Evolutionary conservation across 2,797 vertebrate genomes (phyloP), one percentile per base, ranked within the genome.

Genomic region (Megalops cyprinoides): DNA sequence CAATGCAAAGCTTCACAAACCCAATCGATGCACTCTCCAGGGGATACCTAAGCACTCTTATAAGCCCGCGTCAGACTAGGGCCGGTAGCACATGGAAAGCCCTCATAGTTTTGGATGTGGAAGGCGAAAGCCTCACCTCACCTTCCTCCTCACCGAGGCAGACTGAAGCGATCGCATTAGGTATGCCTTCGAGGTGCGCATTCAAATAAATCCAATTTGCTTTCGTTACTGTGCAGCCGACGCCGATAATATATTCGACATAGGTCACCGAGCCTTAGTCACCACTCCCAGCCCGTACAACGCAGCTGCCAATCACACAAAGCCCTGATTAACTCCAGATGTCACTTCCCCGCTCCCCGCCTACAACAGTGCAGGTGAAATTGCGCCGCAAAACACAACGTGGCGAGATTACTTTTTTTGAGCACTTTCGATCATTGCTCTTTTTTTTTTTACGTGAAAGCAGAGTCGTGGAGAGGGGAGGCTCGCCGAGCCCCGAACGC

Each of bases 241-340:
- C 6, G n/a, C 73, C 12, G 53, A 28, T 77, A 31, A 78, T 60
- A 39, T 78, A 78, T 78, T 60, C 42, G 25, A 25, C 55, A 62
- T 25, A 65, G 60, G 60, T 34, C 60, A 31, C n/a, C 31, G 28
- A 34, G 25, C 31, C 28, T 65, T 25, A 34, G 60, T 28, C 25
- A 25, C 60, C 25, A 28, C 60, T 7, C 60, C 31, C 60, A 15
- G 7, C 60, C 34, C n/a, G 25, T n/a, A 65, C 60, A 65, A 34
- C 12, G 31, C 25, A 8, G 31, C 60, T 65, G 60, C n/a, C 60
- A 34, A 65, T 65, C 60, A 77, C 39, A 31, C 12, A 10, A 77
- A 77, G 23, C 55, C 12, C 76, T 31, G 12, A 53, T 53, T 53
- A 65, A 65, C 25, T 65, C 31, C 25, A n/a, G 25, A 34, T 65